Evolutionary conservation across 2,113 vertebrate species (phyloP).

Genomic region (Ovis canadensis): DNA sequence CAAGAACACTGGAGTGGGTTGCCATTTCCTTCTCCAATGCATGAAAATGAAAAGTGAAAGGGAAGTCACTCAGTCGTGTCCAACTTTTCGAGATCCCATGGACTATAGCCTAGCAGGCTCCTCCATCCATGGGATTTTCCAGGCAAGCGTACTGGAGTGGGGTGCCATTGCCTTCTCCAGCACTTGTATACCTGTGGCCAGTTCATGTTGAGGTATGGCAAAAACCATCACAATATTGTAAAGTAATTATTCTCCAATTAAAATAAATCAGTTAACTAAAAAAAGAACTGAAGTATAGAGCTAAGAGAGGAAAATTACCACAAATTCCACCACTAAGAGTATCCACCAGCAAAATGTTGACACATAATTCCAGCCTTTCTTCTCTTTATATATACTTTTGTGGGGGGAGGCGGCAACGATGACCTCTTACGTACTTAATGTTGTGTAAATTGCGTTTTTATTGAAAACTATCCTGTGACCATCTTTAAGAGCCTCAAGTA

Average conservation of each 20-base stretch:
- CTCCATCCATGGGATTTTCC: too few species aligned
- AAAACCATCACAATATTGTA: not conserved
- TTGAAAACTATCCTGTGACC: not conserved
- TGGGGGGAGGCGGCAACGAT: not conserved
- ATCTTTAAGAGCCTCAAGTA: not conserved
- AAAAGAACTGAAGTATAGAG: not conserved
- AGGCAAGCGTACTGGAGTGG: too few species aligned
- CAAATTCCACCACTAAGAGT: not conserved
- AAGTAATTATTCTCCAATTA: not conserved
- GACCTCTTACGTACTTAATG: not conserved
- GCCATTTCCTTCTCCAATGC: too few species aligned
- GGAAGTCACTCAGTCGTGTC: too few species aligned
- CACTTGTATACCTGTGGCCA: not conserved
- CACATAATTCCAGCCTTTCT: not conserved
- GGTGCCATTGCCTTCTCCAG: too few species aligned
- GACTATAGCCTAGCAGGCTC: too few species aligned
- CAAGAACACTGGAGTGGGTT: too few species aligned
- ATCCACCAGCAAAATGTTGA: not conserved
- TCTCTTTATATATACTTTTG: not conserved
- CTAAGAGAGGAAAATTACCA: not conserved
- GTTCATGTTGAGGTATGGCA: not conserved
- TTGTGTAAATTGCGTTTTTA: not conserved
- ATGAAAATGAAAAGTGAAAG: too few species aligned
- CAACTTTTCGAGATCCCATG: accelerated
- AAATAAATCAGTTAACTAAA: not conserved